phyloP scores from a whole-genome alignment of 2,113 vertebrate species.

The Etheostoma cragini region DNA sequence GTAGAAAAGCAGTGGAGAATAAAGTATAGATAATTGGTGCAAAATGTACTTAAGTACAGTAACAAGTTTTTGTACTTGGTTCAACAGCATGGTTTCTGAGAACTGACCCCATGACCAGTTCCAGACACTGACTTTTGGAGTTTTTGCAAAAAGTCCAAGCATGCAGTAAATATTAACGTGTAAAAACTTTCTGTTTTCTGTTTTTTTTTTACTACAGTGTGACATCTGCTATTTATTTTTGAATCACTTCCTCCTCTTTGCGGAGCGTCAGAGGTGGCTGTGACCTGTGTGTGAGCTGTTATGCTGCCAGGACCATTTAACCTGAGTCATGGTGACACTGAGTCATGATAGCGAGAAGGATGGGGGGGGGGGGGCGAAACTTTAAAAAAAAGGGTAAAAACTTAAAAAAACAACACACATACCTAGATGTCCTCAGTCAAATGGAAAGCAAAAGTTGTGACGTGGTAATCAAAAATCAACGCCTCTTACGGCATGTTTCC shows the following conservation, averaged over 20 bases:
- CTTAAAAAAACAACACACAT: not conserved
- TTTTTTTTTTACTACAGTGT: not conserved
- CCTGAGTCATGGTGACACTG: constrained; percentile 50
- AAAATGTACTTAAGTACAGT: too few relatives aligned
- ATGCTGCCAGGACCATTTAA: constrained; percentile 25
- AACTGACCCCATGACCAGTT: too few relatives aligned
- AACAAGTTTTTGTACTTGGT: too few relatives aligned
- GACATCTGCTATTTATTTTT: constrained; percentile 30
- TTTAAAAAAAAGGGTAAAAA: not conserved
- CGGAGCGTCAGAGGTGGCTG: not conserved
- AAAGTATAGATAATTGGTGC: too few relatives aligned
- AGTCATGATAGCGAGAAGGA: rapidly evolving
- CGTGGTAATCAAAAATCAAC: constrained; percentile 3
- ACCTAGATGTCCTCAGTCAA: not conserved
- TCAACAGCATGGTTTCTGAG: not conserved
- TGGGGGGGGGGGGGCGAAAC: not conserved
- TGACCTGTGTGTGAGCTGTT: constrained; percentile 39
- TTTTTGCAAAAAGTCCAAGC: not conserved
- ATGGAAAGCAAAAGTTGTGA: not conserved
- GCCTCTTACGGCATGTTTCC: constrained; percentile 58
- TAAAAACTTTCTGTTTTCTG: not conserved
- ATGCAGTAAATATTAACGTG: not conserved
- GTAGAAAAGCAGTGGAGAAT: too few relatives aligned
- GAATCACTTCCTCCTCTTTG: constrained; percentile 53
- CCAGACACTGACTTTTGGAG: not conserved